Evolutionary conservation across 2,797 vertebrate genomes (phyloP), one percentile per base, ranked within the genome.

Genomic region (Megalops cyprinoides): DNA sequence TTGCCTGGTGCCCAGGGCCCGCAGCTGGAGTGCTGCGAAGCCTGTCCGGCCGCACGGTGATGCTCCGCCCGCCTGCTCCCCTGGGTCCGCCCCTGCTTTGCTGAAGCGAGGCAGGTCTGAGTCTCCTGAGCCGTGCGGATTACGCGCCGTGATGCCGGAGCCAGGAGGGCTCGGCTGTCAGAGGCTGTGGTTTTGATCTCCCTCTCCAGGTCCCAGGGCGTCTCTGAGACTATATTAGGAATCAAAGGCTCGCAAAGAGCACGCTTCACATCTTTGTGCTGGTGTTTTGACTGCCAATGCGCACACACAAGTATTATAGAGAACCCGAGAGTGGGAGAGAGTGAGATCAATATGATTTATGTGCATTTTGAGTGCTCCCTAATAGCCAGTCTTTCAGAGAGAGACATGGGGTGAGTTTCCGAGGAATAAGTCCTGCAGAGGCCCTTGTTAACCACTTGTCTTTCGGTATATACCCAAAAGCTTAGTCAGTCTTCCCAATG

Each of bases 171-270:
- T 71, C 39, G 7, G 3, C 39, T 44, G 67, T 42, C 67, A 42
- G 67, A 6, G 14, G 18, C 18, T 37, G 37, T 9, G n/a, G 34
- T 18, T 56, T 76, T 55, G 46, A 76, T 53, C 75, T 58, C 42
- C 44, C 28, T 76, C n/a, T 53, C 49, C n/a, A 34, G 74, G 48
- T 53, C 49, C 49, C 49, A 37, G 74, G 25, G 55, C n/a, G 20
- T 31, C 55, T 48, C 73, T 53, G 14, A 23, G 20, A 49, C 74
- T 56, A 56, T 76, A 53, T 76, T 76, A 76, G 74, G n/a, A 75
- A 53, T 75, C 73, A 74, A 74, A 74, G 46, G 44, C 42, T 15
- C 34, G 60, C n/a, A 10, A 31, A 12, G 60, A 14, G 28, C 60
- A 65, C 28, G 60, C 31, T 65, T 31, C 34, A 67, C 23, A 67